Evolutionary conservation across 2,113 vertebrate genomes (phyloP), one percentile per base, ranked within the genome.

Genomic region (Calonectris borealis): DNA sequence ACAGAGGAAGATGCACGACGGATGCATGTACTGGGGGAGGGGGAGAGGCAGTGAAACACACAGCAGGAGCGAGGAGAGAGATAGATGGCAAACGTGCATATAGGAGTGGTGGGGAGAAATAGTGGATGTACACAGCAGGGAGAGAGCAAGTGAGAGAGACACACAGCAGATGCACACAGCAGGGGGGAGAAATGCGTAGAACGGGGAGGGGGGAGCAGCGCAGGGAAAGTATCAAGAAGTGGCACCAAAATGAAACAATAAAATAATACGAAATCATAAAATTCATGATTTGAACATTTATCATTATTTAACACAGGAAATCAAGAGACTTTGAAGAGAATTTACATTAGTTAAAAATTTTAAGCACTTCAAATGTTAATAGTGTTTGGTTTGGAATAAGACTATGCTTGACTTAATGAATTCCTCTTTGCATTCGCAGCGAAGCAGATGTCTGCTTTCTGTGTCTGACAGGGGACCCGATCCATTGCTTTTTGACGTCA

Each of bases 141-240:
- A 80, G 94, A 93, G 78, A 55, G 90, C 81, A 73, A 93, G 94
- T 13, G 88, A 93, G 84, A 95, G 96, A 96, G 93, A 96, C 65
- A 62, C 94, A 54, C 80, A 93, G 97, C 97, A 98, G 98, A 97
- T 97, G 96, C 93, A 78, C 96, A 6, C 96, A 95, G 98, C 95
- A n/a, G 96, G 97, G 71, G 94, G 78, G 79, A 86, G 76, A 95
- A 89, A 96, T 58, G 94, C 96, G 83, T 94, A 40, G 94, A 94
- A 79, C 8, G 25, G 49, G 93, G 70, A 13, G 62, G 62, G 83
- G 84, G 57, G 42, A 93, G 82, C 80, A 55, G 61, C 31, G 5
- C 21, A 26, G 73, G 87, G 62, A 7, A 93, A 89, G 52, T 66
- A 86, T 78, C 54, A 57, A 85, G 86, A 85, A 92, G 38, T 57